These are phyloP conservation scores for Empis stercorea DNA, from an alignment of 2,888 invertebrate genomes.

Conservation along the genomic window DNA sequence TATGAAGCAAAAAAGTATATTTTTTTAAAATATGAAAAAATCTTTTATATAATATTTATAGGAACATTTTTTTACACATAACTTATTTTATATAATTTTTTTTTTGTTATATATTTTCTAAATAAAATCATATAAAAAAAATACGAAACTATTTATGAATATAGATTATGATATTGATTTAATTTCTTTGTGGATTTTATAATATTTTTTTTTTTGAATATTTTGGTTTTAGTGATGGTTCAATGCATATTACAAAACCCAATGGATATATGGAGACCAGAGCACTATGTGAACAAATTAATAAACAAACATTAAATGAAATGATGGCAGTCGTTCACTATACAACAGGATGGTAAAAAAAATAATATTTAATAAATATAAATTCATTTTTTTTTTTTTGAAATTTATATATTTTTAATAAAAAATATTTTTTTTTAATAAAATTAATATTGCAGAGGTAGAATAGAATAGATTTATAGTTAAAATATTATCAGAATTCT, in stretches of 20 bases:
- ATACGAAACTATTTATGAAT: background rate
- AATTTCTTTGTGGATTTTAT: slow-evolving; percentile 12
- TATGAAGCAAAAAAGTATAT: too few relatives aligned
- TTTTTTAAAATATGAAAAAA: too few relatives aligned
- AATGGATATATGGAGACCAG: slow-evolving; percentile 37
- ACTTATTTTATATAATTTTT: background rate
- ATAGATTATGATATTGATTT: background rate
- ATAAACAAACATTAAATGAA: slow-evolving; percentile 40
- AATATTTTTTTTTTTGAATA: slow-evolving; percentile 4
- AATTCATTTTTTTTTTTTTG: background rate
- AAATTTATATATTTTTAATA: background rate
- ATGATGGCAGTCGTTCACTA: slow-evolving; percentile 55
- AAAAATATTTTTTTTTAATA: too few relatives aligned
- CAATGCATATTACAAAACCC: slow-evolving; percentile 37
- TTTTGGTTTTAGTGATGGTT: slow-evolving; percentile 31
- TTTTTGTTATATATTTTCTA: background rate
- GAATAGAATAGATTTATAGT: too few relatives aligned
- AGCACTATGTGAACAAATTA: slow-evolving; percentile 37
- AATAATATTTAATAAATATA: too few relatives aligned
- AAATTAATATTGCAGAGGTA: too few relatives aligned
- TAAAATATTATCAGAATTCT: too few relatives aligned
- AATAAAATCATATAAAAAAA: slow-evolving; percentile 4
- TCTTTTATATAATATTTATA: too few relatives aligned
- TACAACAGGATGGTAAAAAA: slow-evolving; percentile 57
- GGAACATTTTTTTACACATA: too few relatives aligned